A percentile compares a stretch with the other conserved stretches of the same genome.
Conservation (phyloP, 2,113 vertebrate genomes). For the Phrynocephalus versicolor region DNA sequence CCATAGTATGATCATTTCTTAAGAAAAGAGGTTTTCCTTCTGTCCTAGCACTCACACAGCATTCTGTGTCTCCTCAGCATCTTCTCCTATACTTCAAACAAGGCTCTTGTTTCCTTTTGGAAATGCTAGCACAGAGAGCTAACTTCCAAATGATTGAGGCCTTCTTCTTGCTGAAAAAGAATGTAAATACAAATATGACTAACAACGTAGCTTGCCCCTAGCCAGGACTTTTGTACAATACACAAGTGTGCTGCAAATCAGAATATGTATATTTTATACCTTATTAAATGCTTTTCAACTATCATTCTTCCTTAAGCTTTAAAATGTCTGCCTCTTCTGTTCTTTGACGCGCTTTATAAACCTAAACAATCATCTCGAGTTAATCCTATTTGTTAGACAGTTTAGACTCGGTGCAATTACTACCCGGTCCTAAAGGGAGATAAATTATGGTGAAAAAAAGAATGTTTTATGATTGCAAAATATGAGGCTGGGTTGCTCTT, state of each 20-base stretch:
- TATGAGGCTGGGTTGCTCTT: neutral
- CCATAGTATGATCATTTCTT: constrained; percentile 44
- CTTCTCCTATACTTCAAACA: constrained; percentile 39
- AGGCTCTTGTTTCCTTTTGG: constrained; percentile 55
- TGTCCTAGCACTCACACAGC: constrained; percentile 47
- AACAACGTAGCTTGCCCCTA: constrained; percentile 62
- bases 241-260: constrained; percentile 41
- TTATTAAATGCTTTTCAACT: constrained; percentile 51
- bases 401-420: constrained; percentile 15
- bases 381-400: constrained; percentile 25
- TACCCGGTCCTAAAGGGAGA: neutral
- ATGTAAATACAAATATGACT: constrained; percentile 45
- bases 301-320: constrained; percentile 43
- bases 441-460: neutral
- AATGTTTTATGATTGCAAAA: constrained; percentile 24
- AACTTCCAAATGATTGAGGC: constrained; percentile 66
- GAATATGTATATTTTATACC: constrained; percentile 53
- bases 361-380: constrained; percentile 27
- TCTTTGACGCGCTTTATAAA: constrained; percentile 42
- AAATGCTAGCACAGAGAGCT: constrained; percentile 58
- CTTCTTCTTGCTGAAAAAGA: constrained; percentile 4
- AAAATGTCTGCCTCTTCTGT: constrained; percentile 39
- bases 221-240: constrained; percentile 53
- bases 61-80: neutral
- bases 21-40: constrained; percentile 48